Base-by-base conservation (phyloP, 2,888 invertebrate species). In the Euplagia quadripunctaria region DNA sequence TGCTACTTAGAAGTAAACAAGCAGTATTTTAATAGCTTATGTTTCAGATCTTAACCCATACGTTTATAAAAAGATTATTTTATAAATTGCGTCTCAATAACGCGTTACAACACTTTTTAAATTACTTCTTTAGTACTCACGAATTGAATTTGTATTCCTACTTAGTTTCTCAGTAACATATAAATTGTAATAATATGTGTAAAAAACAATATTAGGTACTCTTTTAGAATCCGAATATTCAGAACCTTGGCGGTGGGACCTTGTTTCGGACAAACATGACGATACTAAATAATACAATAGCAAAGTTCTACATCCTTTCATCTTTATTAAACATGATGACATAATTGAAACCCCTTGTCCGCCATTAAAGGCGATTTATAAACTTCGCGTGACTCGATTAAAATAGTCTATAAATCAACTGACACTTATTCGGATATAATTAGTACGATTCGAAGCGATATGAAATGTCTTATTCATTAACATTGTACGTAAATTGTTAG, bases 321-420 rank as follows among this genome's bases (percentile, higher is more conserved):
- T 83, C 74, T 77, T 78, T 71, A 84, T 78, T 80, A 79, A 83
- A 84, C 82, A 81, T 82, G 79, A 82, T 83, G 76, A 75, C 78
- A 70, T 82, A 76, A 84, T 85, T 83, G 83, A 85, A 83, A 75
- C 84, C 75, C 70, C 70, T 83, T 74, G 78, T 71, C 73, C 67
- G 68, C 71, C 77, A 79, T 79, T 80, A 82, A 83, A 73, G 79
- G 70, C 76, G 71, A 84, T 85, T 84, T 72, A 82, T 83, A 84
- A 83, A 81, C 85, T 76, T 81, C 67, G 80, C 84, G 84, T 84
- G 84, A 83, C 81, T 85, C 78, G 79, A 83, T 84, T 83, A 83
- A 68, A 85, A 80, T 82, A 66, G 72, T 72, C 76, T 79, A 79
- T 79, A 76, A 80, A 79, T 80, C 79, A 76, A 81, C 79, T 79